A percentile compares a stretch with the other conserved stretches of the same genome.
Conservation (phyloP, 2,113 vertebrate species). For the Prolemur simus region DNA sequence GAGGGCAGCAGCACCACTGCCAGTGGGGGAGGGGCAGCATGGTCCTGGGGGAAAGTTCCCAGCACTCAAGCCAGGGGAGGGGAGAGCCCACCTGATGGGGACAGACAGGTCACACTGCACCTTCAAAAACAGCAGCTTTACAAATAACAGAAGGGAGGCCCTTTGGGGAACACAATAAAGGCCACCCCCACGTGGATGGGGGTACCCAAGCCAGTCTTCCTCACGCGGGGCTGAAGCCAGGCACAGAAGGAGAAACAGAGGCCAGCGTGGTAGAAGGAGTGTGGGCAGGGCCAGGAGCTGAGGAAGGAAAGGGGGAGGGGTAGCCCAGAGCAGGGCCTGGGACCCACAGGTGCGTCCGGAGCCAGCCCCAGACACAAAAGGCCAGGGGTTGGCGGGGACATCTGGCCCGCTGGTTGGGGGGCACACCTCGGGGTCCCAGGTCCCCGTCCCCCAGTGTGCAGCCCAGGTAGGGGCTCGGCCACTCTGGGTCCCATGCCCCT, state of each 20-base stretch:
- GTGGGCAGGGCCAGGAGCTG: not conserved
- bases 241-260: not conserved
- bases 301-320: slow-evolving; percentile 3
- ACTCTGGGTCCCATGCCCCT: not conserved
- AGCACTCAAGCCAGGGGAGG: not conserved
- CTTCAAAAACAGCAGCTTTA: not conserved
- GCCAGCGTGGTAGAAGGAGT: not conserved
- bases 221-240: not conserved
- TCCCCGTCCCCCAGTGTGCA: not conserved
- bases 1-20: not conserved
- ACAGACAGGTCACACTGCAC: not conserved
- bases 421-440: not conserved
- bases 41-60: not conserved
- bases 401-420: not conserved
- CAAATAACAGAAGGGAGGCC: not conserved
- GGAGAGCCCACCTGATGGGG: not conserved
- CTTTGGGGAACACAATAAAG: not conserved
- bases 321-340: not conserved
- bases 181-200: not conserved
- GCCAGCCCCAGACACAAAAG: not conserved
- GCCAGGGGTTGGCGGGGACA: not conserved
- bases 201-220: not conserved
- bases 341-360: slow-evolving; percentile 45
- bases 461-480: too few relatives aligned
- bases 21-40: not conserved